Conservation (phyloP, 2,888 invertebrate species). For the Tiliacea citrago region DNA sequence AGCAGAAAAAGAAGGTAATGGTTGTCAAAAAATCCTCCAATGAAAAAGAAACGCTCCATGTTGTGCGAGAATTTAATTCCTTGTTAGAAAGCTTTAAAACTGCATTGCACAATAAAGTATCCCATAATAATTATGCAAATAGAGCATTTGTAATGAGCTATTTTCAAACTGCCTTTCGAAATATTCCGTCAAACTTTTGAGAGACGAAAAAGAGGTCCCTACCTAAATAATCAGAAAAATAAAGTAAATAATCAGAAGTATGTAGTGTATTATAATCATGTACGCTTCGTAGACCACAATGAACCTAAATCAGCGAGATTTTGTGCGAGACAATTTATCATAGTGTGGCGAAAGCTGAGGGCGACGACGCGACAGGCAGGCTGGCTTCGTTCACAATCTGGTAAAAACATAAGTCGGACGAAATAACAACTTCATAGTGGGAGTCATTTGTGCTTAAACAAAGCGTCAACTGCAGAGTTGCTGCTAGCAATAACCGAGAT, state of each 20-base stretch:
- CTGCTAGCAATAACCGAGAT: slow-evolving; percentile 89
- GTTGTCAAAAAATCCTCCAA: neutral
- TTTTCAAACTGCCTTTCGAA: neutral
- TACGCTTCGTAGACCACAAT: slow-evolving; percentile 49
- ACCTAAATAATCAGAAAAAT: neutral
- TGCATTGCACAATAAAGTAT: neutral
- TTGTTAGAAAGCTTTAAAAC: neutral
- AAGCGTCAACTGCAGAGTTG: slow-evolving; percentile 90
- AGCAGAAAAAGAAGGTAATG: neutral
- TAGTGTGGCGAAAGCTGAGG: slow-evolving; percentile 67
- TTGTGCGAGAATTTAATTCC: neutral
- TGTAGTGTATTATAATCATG: slow-evolving; percentile 18
- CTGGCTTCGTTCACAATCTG: slow-evolving; percentile 71
- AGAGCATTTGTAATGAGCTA: neutral
- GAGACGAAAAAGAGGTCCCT: neutral
- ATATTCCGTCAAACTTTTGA: neutral
- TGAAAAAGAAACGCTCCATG: neutral
- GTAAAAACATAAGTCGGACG: slow-evolving; percentile 83
- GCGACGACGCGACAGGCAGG: slow-evolving; percentile 63
- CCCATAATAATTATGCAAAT: neutral
- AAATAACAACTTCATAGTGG: slow-evolving; percentile 87
- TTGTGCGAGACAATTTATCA: slow-evolving; percentile 81
- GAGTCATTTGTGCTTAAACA: slow-evolving; percentile 90
- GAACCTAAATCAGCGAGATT: slow-evolving; percentile 68
- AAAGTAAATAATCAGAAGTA: neutral